Conservation (phyloP, 1,140 invertebrate genomes). For the Micrasema minimum region DNA sequence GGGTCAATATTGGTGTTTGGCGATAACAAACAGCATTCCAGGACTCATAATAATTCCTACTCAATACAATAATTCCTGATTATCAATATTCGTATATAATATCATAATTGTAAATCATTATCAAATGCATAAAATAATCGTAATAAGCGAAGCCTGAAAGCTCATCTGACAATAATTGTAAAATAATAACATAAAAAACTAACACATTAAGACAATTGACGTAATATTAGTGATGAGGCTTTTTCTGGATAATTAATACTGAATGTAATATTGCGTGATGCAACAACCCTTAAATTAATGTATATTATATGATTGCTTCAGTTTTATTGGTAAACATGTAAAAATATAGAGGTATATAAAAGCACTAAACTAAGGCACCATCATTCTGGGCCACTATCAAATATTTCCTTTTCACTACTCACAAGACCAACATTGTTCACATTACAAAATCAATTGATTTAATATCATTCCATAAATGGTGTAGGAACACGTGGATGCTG, state of each 20-base stretch:
- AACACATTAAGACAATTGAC: not conserved
- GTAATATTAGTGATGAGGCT: conserved; percentile 17
- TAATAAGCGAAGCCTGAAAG: conserved; percentile 29
- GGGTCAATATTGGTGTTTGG: conserved; percentile 15
- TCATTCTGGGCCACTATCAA: conserved; percentile 28
- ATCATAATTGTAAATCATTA: conserved; percentile 27
- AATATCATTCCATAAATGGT: conserved; percentile 17
- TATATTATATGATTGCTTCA: conserved; percentile 23
- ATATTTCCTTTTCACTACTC: conserved; percentile 26
- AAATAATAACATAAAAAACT: conserved; percentile 2
- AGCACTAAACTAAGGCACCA: conserved; percentile 39
- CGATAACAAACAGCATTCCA: conserved; percentile 8
- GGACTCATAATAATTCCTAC: conserved; percentile 17
- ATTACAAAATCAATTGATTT: conserved; percentile 29
- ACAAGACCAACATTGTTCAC: conserved; percentile 17
- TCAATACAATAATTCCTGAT: conserved; percentile 5
- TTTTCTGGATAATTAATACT: conserved; percentile 27
- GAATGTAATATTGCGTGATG: conserved; percentile 29
- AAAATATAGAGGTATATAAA: conserved; percentile 32
- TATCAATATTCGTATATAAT: conserved; percentile 11
- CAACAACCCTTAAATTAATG: conserved; percentile 23
- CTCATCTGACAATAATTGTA: conserved; percentile 4
- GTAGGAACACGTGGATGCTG: conserved; percentile 29
- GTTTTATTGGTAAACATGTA: conserved; percentile 26
- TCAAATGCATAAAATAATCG: conserved; percentile 24